Evolutionary conservation across 2,113 vertebrate species (phyloP).

Genomic region (Notarius lentiginosus): DNA sequence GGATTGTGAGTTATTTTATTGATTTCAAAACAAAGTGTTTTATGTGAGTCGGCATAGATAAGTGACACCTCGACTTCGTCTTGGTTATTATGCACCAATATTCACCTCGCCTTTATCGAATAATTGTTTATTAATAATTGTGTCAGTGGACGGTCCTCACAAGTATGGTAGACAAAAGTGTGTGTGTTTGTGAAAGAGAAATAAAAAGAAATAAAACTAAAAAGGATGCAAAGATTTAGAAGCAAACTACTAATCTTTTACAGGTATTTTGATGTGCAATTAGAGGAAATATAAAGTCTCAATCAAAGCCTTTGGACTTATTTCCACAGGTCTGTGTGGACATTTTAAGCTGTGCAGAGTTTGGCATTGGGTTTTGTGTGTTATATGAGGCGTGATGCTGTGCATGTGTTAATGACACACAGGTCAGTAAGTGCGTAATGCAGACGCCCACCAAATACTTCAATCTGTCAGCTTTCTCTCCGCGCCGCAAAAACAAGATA

Average conservation of each 20-base stretch:
- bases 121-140: background rate
- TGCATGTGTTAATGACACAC: constrained; percentile 62
- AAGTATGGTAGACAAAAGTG: too few species aligned
- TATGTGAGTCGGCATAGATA: too few species aligned
- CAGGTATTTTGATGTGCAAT: constrained; percentile 8
- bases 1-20: too few species aligned
- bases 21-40: too few species aligned
- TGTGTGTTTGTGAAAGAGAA: background rate
- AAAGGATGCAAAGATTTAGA: background rate
- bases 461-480: constrained; percentile 69
- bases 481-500: constrained; percentile 63
- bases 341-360: constrained; percentile 10
- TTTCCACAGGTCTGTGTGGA: constrained; percentile 32
- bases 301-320: background rate
- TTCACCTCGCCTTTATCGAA: too few species aligned
- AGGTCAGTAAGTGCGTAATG: constrained; percentile 64
- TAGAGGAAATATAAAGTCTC: background rate
- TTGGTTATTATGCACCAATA: too few species aligned
- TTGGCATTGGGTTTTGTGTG: constrained; percentile 37
- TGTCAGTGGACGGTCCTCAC: background rate
- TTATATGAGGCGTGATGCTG: constrained; percentile 52
- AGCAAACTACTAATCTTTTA: background rate
- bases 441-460: constrained; percentile 65
- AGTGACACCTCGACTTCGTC: too few species aligned
- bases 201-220: background rate